A percentile compares a stretch with the other conserved stretches of the same genome.
Evolutionary conservation across 2,113 vertebrate genomes (phyloP).

Genomic region (Gymnogyps californianus): DNA sequence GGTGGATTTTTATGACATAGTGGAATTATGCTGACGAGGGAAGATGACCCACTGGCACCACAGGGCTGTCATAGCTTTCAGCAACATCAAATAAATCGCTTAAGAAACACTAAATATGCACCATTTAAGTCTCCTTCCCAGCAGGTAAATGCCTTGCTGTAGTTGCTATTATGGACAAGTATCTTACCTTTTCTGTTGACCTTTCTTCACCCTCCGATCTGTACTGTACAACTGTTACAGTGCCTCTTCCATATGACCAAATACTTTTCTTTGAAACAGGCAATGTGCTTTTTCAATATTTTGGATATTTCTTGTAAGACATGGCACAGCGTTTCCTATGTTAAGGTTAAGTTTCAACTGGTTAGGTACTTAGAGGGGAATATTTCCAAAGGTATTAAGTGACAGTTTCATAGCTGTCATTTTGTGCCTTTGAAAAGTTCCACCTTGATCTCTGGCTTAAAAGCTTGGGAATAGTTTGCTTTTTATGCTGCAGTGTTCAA

Average conservation of each 20-base stretch:
- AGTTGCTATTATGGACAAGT: neutral
- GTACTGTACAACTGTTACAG: neutral
- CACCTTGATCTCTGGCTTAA: neutral
- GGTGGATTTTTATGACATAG: neutral
- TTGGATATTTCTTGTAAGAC: neutral
- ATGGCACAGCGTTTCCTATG: neutral
- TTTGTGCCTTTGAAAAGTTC: slow-evolving; percentile 11
- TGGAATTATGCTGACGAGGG: neutral
- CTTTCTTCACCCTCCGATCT: neutral
- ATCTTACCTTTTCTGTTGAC: neutral
- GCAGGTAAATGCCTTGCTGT: neutral
- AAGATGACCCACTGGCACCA: neutral
- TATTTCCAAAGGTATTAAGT: neutral
- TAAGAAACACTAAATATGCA: slow-evolving; percentile 15
- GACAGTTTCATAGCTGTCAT: neutral
- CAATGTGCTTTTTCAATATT: neutral
- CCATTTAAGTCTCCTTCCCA: neutral
- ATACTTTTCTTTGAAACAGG: neutral
- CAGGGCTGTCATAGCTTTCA: neutral
- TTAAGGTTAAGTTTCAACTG: neutral
- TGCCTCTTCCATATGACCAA: slow-evolving; percentile 43
- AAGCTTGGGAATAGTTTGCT: neutral
- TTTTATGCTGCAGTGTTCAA: neutral
- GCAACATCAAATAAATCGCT: neutral
- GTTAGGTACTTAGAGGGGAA: neutral